Conservation (phyloP, 2,888 invertebrate genomes). For the Callimorpha dominula region DNA sequence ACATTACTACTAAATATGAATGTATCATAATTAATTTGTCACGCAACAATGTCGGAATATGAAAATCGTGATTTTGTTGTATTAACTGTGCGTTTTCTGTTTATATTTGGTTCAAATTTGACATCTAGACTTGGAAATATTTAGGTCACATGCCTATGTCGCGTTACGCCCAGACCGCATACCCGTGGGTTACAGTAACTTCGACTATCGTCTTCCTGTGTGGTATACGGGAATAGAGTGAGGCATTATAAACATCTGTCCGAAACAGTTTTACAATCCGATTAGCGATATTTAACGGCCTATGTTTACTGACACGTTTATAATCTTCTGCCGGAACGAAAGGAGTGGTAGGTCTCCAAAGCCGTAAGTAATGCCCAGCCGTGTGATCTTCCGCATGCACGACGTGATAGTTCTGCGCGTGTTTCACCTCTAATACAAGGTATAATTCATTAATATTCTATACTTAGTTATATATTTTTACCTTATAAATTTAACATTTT, state of each 20-base stretch:
- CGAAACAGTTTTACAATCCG: neutral
- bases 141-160: constrained; percentile 46
- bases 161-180: constrained; percentile 22
- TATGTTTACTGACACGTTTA: neutral
- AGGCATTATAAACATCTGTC: neutral
- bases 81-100: constrained; percentile 29
- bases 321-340: too few relatives aligned
- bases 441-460: too few relatives aligned
- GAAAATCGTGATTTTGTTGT: constrained; percentile 34
- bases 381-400: neutral
- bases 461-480: too few relatives aligned
- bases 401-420: neutral
- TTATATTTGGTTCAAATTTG: constrained; percentile 55
- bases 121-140: constrained; percentile 50
- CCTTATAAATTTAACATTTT: too few relatives aligned
- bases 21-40: constrained; percentile 12
- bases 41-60: constrained; percentile 18
- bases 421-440: too few relatives aligned
- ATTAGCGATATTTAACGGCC: neutral
- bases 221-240: constrained; percentile 6
- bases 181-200: constrained; percentile 20
- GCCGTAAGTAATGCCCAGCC: neutral
- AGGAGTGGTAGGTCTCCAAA: neutral
- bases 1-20: neutral
- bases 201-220: neutral